Conservation (phyloP, 2,113 vertebrate species). For the Rostratula benghalensis region DNA sequence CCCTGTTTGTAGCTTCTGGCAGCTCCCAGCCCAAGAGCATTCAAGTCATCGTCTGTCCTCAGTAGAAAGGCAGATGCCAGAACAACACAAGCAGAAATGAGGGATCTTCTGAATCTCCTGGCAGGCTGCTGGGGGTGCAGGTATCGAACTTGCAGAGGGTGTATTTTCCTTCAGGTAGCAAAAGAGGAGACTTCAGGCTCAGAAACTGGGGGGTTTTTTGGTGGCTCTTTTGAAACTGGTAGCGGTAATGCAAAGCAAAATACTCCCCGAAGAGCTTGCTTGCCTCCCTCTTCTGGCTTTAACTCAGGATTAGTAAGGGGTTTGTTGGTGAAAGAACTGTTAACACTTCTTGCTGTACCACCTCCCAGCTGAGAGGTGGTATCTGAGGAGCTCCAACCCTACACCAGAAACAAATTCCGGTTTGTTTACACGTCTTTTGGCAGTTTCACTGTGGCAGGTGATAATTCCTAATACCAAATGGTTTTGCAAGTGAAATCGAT, state of each 20-base stretch:
- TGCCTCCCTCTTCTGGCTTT: conserved; percentile 45
- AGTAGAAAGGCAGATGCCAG: not conserved
- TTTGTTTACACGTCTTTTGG: conserved; percentile 13
- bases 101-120: not conserved
- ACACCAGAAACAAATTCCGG: not conserved
- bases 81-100: not conserved
- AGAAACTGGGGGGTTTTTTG: conserved; percentile 4
- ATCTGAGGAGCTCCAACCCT: not conserved
- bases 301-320: conserved; percentile 24
- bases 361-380: conserved; percentile 4
- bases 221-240: conserved; percentile 28
- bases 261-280: conserved; percentile 33
- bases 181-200: not conserved
- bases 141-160: not conserved
- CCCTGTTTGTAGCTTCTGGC: not conserved
- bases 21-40: not conserved
- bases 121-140: not conserved
- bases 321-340: conserved; percentile 49
- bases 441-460: conserved; percentile 25
- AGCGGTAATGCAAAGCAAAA: conserved; percentile 1
- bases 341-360: not conserved
- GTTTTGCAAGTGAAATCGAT: not conserved
- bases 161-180: not conserved
- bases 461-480: not conserved
- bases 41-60: not conserved